Conservation (phyloP, 37 sponge, comb jelly and placozoan species). For the Aplysina aerophoba region DNA sequence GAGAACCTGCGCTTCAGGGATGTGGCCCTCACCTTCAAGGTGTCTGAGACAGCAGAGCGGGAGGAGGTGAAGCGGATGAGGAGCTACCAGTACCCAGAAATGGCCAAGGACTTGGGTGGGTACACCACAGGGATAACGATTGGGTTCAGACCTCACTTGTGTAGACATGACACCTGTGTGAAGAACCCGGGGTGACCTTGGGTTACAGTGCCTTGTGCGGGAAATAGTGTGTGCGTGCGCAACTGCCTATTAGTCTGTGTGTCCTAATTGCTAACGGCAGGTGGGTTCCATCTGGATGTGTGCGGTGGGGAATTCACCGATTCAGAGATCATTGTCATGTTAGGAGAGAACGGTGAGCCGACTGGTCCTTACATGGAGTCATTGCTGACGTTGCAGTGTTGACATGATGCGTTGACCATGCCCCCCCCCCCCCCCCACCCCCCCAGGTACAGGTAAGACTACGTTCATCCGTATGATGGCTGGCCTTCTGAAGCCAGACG, state of each 20-base stretch:
- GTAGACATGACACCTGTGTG: no score
- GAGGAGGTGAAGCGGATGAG: conserved; percentile 84
- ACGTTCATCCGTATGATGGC: conserved; percentile 98
- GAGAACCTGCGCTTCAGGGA: conserved; percentile 97
- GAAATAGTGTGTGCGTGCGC: not conserved
- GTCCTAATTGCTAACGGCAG: not conserved
- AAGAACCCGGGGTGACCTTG: no score
- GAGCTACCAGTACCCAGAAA: conserved; percentile 89
- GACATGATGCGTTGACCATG: not conserved
- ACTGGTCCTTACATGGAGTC: no score
- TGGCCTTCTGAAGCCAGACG: conserved; percentile 90
- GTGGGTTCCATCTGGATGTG: conserved; percentile 8
- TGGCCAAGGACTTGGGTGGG: conserved; percentile 82
- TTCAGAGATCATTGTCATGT: conserved; percentile 98
- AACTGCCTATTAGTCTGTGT: conserved; percentile 2
- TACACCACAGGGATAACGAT: no score
- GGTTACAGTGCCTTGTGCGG: no score
- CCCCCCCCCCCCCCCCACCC: not conserved
- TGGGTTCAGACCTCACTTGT: not conserved
- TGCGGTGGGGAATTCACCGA: conserved; percentile 93
- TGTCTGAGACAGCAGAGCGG: conserved; percentile 92
- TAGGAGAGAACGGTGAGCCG: conserved; percentile 90
- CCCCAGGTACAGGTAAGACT: conserved; percentile 92
- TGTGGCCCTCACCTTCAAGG: conserved; percentile 91
- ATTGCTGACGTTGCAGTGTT: no score